Evolutionary conservation across 2,888 invertebrate species (phyloP).

Genomic region (Argyra leucocephala): DNA sequence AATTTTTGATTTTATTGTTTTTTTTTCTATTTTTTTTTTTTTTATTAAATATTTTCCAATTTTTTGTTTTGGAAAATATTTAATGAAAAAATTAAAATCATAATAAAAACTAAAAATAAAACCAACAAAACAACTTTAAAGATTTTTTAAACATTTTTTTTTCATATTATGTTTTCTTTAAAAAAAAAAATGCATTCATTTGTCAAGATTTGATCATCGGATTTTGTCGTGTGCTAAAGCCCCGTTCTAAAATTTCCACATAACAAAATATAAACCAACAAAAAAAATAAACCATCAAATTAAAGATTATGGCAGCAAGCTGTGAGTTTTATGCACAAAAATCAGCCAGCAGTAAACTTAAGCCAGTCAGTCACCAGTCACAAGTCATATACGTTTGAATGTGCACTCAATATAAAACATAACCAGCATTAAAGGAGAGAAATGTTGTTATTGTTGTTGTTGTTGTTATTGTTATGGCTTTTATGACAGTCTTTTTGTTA

Average conservation of each 20-base stretch:
- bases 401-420: not conserved
- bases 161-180: too few relatives aligned
- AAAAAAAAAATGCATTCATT: not conserved
- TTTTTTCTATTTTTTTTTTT: too few relatives aligned
- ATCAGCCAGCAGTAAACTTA: not conserved
- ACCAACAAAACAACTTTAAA: too few relatives aligned
- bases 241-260: too few relatives aligned
- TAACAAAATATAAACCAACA: too few relatives aligned
- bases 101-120: not conserved
- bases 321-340: slow-evolving; percentile 4
- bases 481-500: not conserved
- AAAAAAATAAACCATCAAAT: not conserved
- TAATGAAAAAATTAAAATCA: not conserved
- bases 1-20: too few relatives aligned
- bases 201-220: not conserved
- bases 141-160: too few relatives aligned
- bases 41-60: too few relatives aligned
- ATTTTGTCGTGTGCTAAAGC: not conserved
- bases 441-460: too few relatives aligned
- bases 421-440: not conserved
- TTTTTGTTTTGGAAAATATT: not conserved
- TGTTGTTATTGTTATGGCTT: not conserved
- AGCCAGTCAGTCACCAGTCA: too few relatives aligned
- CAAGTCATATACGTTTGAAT: too few relatives aligned
- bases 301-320: slow-evolving; percentile 3